Conservation (phyloP, 1,140 invertebrate genomes). For the Drosophila trapezifrons region DNA sequence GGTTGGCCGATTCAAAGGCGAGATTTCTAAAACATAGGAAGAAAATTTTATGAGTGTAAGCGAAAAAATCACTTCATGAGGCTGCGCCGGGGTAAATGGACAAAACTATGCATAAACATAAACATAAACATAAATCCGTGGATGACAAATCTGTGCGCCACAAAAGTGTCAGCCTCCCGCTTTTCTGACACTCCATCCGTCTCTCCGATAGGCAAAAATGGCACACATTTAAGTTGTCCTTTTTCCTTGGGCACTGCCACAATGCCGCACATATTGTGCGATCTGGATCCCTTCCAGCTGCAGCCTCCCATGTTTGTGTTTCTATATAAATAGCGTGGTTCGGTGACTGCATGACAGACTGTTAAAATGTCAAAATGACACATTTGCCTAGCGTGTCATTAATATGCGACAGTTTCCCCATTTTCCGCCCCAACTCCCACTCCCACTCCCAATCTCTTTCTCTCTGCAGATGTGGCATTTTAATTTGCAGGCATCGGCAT, state of each 20-base stretch:
- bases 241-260: constrained; percentile 31
- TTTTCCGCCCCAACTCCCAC: constrained; percentile 2
- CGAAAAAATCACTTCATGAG: constrained; percentile 6
- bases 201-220: constrained; percentile 73
- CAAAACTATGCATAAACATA: constrained; percentile 73
- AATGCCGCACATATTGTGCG: constrained; percentile 25
- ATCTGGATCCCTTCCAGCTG: constrained; percentile 36
- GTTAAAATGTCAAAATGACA: constrained; percentile 83
- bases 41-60: too few relatives aligned
- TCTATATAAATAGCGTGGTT: constrained; percentile 76
- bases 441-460: background rate
- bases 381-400: constrained; percentile 82
- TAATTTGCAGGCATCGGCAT: constrained; percentile 61
- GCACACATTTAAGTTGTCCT: constrained; percentile 71
- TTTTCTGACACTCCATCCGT: constrained; percentile 25
- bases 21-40: too few relatives aligned
- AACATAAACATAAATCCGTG: constrained; percentile 80
- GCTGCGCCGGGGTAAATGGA: constrained; percentile 15
- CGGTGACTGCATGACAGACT: constrained; percentile 80
- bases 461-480: constrained; percentile 55
- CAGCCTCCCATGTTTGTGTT: constrained; percentile 67
- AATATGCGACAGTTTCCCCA: constrained; percentile 72
- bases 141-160: constrained; percentile 75
- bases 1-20: too few relatives aligned
- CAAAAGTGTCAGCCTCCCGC: constrained; percentile 67